Base-by-base conservation (phyloP, 2,888 invertebrate species). In the Phorcus lineatus region DNA sequence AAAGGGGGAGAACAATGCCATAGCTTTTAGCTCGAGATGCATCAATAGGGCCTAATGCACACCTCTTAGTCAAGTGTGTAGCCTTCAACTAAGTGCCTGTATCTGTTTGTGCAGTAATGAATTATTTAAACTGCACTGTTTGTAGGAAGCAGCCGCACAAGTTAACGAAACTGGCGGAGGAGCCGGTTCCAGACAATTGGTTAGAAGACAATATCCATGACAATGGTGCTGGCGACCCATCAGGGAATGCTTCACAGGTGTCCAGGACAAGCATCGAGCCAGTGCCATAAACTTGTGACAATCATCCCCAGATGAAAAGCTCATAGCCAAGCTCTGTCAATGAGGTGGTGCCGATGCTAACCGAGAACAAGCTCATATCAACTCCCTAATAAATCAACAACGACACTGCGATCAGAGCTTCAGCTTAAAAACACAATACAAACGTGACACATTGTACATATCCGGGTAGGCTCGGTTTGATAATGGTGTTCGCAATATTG, bases 71-170 rank as follows among this genome's bases (percentile, higher is more conserved):
- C n/a, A 70, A 70, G 36, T n/a, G 40, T 13, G 16, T n/a, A 13
- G 22, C 62, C 62, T 36, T 36, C 70, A 36, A 70, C 36, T 19
- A 13, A 31, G 36, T 70, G 70, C 31, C 70, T 19, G 36, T 70
- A 70, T 70, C 70, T 70, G 36, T 70, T 70, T 36, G 36, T 16
- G 70, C 70, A 11, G 13, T 70, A 40, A 70, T 70, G 70, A 70
- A 70, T 70, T 40, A 70, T 70, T 70, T n/a, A 70, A 31, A 36
- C 31, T 2, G n/a, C 31, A 70, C 31, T 28, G 70, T 36, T 70
- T n/a, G 28, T 31, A 70, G 70, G 19, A 11, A 36, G 31, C 40
- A 19, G 70, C 36, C 11, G 40, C 36, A 31, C 19, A 31, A 36
- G 70, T 36, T n/a, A 36, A 70, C 70, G 36, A 70, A 36, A 47